Percentiles rank a stretch among this genome's conserved stretches.
Evolutionary conservation across 2,797 vertebrate species (phyloP).

Genomic region (Tenualosa ilisha): DNA sequence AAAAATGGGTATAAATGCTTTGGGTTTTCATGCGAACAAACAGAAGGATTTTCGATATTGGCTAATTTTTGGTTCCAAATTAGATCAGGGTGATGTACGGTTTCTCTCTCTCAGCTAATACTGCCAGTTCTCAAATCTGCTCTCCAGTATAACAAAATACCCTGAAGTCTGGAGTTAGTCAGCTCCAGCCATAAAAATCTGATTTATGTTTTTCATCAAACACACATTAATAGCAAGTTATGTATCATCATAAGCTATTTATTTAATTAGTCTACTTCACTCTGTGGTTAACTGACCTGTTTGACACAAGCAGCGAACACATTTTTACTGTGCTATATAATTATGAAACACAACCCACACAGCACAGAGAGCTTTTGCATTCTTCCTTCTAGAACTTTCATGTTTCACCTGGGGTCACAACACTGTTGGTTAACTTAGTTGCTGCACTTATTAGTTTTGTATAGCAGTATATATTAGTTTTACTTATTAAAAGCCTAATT

Average conservation of each 20-base stretch:
- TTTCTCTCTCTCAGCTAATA: not conserved
- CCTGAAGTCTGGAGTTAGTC: not conserved
- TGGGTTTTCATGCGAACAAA: not conserved
- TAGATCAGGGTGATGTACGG: not conserved
- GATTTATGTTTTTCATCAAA: conserved; percentile 2
- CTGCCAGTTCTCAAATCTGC: not conserved
- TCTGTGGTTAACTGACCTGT: not conserved
- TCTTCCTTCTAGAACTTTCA: too few relatives aligned
- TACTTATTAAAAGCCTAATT: too few relatives aligned
- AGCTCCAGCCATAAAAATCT: not conserved
- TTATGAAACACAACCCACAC: too few relatives aligned
- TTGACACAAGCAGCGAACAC: not conserved
- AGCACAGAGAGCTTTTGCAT: too few relatives aligned
- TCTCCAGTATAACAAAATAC: not conserved
- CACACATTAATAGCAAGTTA: not conserved
- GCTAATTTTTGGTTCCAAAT: not conserved
- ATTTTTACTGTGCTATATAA: not conserved
- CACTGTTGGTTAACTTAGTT: too few relatives aligned
- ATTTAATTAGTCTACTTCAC: not conserved
- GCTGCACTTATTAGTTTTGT: too few relatives aligned
- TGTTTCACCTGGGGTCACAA: too few relatives aligned
- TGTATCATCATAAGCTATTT: not conserved
- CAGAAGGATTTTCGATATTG: not conserved
- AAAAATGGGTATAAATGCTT: not conserved
- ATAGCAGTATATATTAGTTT: too few relatives aligned